Conservation (phyloP, 2,888 invertebrate genomes). For the Mellilla xanthometata region DNA sequence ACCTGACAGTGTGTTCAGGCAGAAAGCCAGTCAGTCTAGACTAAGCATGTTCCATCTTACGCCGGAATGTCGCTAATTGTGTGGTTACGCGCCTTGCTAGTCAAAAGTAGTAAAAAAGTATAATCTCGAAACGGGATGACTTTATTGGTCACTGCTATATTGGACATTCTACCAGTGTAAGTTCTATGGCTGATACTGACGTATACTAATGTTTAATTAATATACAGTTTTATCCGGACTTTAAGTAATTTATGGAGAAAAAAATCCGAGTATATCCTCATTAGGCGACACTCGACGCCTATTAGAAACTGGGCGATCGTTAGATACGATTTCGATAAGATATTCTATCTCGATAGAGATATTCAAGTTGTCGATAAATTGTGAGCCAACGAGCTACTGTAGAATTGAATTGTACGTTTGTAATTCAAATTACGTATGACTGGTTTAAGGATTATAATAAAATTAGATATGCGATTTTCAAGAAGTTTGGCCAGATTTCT, state of each 20-base stretch:
- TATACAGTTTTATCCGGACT: conserved; percentile 72
- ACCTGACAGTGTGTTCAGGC: too few species aligned
- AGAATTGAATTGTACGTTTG: background rate
- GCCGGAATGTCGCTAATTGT: too few species aligned
- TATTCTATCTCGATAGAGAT: conserved; percentile 42
- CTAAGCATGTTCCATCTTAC: too few species aligned
- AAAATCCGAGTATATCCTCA: conserved; percentile 74
- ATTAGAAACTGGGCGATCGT: conserved; percentile 71
- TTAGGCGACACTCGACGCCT: conserved; percentile 75
- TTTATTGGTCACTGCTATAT: too few species aligned
- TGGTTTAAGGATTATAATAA: too few species aligned
- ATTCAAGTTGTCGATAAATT: conserved; percentile 49
- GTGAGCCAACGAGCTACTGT: conserved; percentile 45
- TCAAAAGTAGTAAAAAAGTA: too few species aligned
- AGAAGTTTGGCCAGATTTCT: too few species aligned
- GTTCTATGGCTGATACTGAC: conserved; percentile 56
- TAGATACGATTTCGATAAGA: conserved; percentile 68
- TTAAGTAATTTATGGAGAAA: conserved; percentile 72
- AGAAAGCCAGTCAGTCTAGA: too few species aligned
- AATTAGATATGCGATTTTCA: too few species aligned
- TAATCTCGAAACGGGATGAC: too few species aligned
- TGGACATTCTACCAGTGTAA: background rate
- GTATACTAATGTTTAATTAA: conserved; percentile 77
- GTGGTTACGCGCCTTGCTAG: too few species aligned
- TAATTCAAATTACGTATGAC: too few species aligned